Evolutionary conservation across 1,140 invertebrate genomes (phyloP), one percentile per base, ranked within the genome.

Genomic region (Drosophila busckii): DNA sequence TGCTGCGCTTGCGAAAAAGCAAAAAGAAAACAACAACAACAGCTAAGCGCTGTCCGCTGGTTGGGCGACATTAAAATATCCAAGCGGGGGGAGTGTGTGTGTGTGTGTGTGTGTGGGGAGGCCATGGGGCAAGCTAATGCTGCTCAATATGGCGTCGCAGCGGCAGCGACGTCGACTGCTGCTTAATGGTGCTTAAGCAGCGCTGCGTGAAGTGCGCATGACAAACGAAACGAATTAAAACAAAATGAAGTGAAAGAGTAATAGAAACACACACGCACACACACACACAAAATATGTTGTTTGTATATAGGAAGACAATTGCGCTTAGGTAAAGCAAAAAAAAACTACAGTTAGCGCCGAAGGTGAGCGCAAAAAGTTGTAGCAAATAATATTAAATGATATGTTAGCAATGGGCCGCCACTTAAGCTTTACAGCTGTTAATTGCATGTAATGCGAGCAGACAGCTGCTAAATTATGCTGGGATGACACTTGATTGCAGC

Each of bases 1-100:
- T 84, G 80, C 73, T 84, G 73, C 75, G 73, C 73, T 80, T 80
- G 68, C 54, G 59, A 62, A 70, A 71, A n/a, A n/a, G n/a, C n/a
- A n/a, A n/a, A n/a, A n/a, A n/a, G n/a, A n/a, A n/a, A n/a, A n/a
- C n/a, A n/a, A n/a, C n/a, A n/a, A n/a, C n/a, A n/a, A n/a, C n/a
- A 55, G 73, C 73, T 62, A 67, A 49, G 34, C 68, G 75, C 59
- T 64, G 68, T 53, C 67, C 76, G 73, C 68, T 78, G 73, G 73
- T 80, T 80, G 71, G 70, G 55, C 41, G 65, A 44, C 48, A 37
- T 16, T 15, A n/a, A 4, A n/a, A n/a, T n/a, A n/a, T n/a, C 59
- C 63, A 38, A 32, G 15, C 7, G n/a, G 16, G 20, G 35, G 19
- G 28, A 48, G 29, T 2, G 40, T 20, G 35, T 16, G 35, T 10